Conservation (phyloP, 2,113 vertebrate species). For the Psettodes erumei region DNA sequence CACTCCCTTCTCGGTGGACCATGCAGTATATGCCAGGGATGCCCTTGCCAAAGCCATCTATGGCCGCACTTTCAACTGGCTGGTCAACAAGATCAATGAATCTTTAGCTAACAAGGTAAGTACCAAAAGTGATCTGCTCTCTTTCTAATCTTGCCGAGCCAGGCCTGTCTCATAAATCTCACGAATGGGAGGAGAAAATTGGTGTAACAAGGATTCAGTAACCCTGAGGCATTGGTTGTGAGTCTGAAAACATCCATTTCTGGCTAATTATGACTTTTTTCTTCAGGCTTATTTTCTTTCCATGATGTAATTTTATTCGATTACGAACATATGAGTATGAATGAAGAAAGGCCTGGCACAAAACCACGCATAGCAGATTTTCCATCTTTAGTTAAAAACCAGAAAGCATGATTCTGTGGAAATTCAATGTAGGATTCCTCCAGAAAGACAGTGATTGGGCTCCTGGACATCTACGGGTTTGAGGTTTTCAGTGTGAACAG, state of each 20-base stretch:
- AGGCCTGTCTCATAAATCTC: not conserved
- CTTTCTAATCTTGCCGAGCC: not conserved
- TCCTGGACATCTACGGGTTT: conserved; percentile 97
- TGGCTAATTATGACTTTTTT: not conserved
- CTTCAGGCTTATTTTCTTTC: not conserved
- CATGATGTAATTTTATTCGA: not conserved
- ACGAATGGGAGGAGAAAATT: not conserved
- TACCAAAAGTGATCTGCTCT: not conserved
- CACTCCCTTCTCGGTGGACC: conserved; percentile 89
- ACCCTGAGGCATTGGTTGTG: not conserved
- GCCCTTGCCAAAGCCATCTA: conserved; percentile 94
- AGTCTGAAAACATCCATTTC: not conserved
- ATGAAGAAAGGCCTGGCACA: not conserved
- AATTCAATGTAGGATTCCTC: conserved; percentile 84
- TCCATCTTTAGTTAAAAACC: not conserved
- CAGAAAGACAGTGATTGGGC: conserved; percentile 91
- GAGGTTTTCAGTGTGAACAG: conserved; percentile 96
- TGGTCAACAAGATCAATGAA: conserved; percentile 93
- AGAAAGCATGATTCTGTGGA: conserved; percentile 2
- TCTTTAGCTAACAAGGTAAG: conserved; percentile 92
- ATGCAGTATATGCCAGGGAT: conserved; percentile 90
- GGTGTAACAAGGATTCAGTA: not conserved
- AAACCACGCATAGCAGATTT: not conserved
- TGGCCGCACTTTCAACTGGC: conserved; percentile 93
- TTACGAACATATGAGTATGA: not conserved